A percentile compares a stretch with the other conserved stretches of the same genome.
Conservation (phyloP, 2,113 vertebrate genomes). For the Planiliza haematocheilus region DNA sequence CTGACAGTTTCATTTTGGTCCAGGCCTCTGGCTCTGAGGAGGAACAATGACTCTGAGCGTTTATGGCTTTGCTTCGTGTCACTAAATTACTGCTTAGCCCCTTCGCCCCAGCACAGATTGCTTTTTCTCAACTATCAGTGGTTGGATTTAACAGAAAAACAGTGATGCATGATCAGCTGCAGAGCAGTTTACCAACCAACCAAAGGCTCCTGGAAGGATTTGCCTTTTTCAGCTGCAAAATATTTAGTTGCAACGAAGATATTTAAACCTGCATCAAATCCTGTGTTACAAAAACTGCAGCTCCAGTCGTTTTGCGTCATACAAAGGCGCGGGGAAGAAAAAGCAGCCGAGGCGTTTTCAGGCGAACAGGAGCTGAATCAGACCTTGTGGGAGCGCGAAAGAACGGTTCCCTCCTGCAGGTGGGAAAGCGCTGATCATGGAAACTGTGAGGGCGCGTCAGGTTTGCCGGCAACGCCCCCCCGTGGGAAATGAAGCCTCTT, state of each 20-base stretch:
- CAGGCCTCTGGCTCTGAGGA: constrained; percentile 13
- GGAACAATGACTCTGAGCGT: constrained; percentile 33
- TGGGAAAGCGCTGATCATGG: constrained; percentile 64
- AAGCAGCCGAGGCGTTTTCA: constrained; percentile 23
- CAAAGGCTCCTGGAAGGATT: too few species aligned
- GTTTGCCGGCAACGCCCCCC: constrained; percentile 50
- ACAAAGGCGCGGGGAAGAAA: constrained; percentile 1
- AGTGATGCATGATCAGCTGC: background rate
- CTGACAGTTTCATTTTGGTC: constrained; percentile 53
- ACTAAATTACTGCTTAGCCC: constrained; percentile 62
- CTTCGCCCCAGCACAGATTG: constrained; percentile 34
- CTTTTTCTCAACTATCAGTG: constrained; percentile 38
- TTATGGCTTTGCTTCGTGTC: constrained; percentile 55
- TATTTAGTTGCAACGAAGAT: background rate
- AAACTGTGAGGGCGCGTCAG: constrained; percentile 45
- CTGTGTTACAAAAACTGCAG: constrained; percentile 13
- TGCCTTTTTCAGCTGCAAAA: too few species aligned
- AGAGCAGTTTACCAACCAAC: too few species aligned
- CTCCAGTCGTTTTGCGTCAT: constrained; percentile 2
- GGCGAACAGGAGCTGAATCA: constrained; percentile 65
- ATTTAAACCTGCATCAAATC: background rate
- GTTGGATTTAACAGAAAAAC: constrained; percentile 13
- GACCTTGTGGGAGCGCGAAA: constrained; percentile 56
- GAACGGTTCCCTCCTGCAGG: constrained; percentile 57
- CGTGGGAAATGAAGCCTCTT: constrained; percentile 66